Percentiles rank a stretch among this genome's conserved stretches.
Conservation (phyloP, 2,113 vertebrate species). For the Neofelis nebulosa region DNA sequence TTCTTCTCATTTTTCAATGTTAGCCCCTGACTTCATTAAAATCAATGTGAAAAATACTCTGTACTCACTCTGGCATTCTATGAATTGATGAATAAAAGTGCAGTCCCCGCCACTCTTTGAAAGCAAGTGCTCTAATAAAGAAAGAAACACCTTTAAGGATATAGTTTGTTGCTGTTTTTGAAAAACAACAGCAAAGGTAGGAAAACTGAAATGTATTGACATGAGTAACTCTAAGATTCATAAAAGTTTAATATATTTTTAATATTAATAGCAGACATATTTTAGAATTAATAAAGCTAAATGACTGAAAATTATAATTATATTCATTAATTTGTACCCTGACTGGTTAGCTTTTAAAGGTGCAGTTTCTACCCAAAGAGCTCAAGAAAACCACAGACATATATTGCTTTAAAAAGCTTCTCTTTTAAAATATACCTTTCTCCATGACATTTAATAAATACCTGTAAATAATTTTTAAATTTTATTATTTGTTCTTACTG, state of each 20-base stretch:
- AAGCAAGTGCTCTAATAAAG: slow-evolving; percentile 97
- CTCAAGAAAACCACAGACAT: slow-evolving; percentile 17
- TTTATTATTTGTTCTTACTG: background rate
- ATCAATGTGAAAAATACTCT: slow-evolving; percentile 87
- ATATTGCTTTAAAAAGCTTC: slow-evolving; percentile 45
- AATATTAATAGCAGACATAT: slow-evolving; percentile 43
- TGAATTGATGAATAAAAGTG: slow-evolving; percentile 96
- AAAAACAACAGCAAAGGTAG: slow-evolving; percentile 83
- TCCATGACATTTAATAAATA: slow-evolving; percentile 19
- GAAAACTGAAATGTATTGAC: slow-evolving; percentile 75
- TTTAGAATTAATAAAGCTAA: slow-evolving; percentile 40
- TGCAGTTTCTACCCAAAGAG: slow-evolving; percentile 69
- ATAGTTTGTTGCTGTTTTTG: slow-evolving; percentile 77
- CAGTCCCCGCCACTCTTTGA: slow-evolving; percentile 97
- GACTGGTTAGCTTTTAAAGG: slow-evolving; percentile 73
- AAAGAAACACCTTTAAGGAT: slow-evolving; percentile 90
- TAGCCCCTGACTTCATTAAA: slow-evolving; percentile 72
- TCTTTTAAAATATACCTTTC: slow-evolving; percentile 34
- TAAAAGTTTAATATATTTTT: slow-evolving; percentile 60
- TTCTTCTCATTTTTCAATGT: slow-evolving; percentile 6
- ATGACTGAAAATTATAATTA: slow-evolving; percentile 11
- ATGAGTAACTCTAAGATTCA: slow-evolving; percentile 56
- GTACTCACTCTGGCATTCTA: slow-evolving; percentile 98
- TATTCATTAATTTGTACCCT: slow-evolving; percentile 22
- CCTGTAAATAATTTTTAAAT: background rate